Evolutionary conservation across 2,113 vertebrate genomes (phyloP).

Genomic region (Dascyllus trimaculatus): DNA sequence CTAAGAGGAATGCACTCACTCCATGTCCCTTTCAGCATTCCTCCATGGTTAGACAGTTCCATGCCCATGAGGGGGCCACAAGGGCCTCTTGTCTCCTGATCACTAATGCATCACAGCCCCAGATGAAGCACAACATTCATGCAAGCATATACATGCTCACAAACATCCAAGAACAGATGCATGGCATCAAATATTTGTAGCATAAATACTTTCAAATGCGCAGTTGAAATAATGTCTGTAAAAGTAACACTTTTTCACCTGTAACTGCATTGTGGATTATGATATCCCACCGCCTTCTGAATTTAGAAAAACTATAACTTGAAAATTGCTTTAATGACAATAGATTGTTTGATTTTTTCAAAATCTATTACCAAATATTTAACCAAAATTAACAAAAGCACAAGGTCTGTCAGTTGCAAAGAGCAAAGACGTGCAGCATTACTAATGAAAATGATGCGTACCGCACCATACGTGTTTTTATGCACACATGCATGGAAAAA

Average conservation of each 20-base stretch:
- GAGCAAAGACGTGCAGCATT: slow-evolving; percentile 8
- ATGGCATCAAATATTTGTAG: slow-evolving; percentile 40
- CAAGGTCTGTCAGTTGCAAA: slow-evolving; percentile 10
- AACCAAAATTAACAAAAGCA: background rate
- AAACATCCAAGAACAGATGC: slow-evolving; percentile 57
- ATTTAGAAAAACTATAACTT: background rate
- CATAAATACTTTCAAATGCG: background rate
- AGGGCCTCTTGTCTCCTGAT: slow-evolving; percentile 73
- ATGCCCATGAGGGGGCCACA: slow-evolving; percentile 71
- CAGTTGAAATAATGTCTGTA: background rate
- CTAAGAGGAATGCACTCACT: slow-evolving; percentile 65
- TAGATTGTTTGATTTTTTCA: background rate
- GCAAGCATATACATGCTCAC: slow-evolving; percentile 47
- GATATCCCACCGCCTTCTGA: background rate
- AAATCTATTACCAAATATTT: background rate
- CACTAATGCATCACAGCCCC: slow-evolving; percentile 76
- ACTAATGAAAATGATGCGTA: slow-evolving; percentile 4
- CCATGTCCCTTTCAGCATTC: slow-evolving; percentile 71
- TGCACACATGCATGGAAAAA: slow-evolving; percentile 19
- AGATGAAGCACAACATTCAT: slow-evolving; percentile 61
- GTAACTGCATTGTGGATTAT: slow-evolving; percentile 18
- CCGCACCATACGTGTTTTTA: slow-evolving; percentile 28
- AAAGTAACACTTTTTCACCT: slow-evolving; percentile 34
- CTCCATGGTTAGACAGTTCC: slow-evolving; percentile 69
- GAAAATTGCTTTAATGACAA: background rate